These are phyloP conservation scores for Prionailurus viverrinus DNA, from an alignment of 2,113 vertebrate genomes.

Conservation along the genomic window DNA sequence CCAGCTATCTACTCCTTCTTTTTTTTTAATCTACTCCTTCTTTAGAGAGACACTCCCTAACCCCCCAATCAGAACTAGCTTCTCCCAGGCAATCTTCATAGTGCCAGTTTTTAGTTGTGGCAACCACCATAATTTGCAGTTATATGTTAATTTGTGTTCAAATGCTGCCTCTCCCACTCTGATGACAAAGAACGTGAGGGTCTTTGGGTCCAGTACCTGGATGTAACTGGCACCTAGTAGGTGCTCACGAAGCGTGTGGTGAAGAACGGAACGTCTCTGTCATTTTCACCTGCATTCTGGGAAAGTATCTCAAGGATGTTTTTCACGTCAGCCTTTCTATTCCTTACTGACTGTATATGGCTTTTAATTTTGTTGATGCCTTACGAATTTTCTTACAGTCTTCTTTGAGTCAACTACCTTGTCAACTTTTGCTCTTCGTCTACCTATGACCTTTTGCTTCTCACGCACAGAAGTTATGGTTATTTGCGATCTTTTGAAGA, in stretches of 20 bases:
- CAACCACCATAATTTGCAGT: neutral
- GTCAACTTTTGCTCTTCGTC: neutral
- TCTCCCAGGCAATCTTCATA: neutral
- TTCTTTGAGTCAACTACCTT: slow-evolving; percentile 35
- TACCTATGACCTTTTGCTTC: slow-evolving; percentile 22
- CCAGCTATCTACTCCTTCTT: neutral
- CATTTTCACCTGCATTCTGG: slow-evolving; percentile 14
- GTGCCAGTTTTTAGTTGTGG: neutral
- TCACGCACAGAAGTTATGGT: neutral
- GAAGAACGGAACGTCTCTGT: neutral
- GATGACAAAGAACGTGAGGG: neutral
- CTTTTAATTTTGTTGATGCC: slow-evolving; percentile 14
- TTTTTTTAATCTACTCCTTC: neutral
- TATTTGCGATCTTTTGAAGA: slow-evolving; percentile 54
- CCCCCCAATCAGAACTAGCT: neutral
- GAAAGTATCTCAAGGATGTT: slow-evolving; percentile 9
- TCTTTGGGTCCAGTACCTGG: neutral
- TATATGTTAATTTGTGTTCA: neutral
- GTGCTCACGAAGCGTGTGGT: neutral
- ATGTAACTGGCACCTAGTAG: neutral
- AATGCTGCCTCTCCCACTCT: neutral
- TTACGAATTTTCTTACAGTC: slow-evolving; percentile 10
- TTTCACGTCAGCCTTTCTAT: slow-evolving; percentile 1
- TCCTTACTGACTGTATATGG: slow-evolving; percentile 18
- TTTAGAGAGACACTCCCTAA: neutral